Evolutionary conservation across 2,113 vertebrate species (phyloP).

Genomic region (Siphamia tubifer): DNA sequence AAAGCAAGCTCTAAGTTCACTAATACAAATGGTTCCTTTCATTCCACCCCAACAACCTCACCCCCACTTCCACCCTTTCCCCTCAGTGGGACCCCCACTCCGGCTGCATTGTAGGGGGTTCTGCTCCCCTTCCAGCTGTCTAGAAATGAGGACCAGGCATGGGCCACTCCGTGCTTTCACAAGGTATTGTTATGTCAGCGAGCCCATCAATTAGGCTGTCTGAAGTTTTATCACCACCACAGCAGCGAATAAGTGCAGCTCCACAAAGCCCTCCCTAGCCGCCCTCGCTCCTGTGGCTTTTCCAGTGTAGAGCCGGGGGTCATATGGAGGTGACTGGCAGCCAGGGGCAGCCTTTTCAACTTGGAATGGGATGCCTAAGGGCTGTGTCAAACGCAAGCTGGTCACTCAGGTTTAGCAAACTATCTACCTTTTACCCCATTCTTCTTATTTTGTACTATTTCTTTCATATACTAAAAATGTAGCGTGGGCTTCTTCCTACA

Average conservation of each 20-base stretch:
- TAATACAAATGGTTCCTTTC: constrained; percentile 78
- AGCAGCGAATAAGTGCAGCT: constrained; percentile 92
- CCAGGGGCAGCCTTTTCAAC: constrained; percentile 86
- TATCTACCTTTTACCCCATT: constrained; percentile 1
- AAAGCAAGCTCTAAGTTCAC: constrained; percentile 80
- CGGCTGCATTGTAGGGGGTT: constrained; percentile 80
- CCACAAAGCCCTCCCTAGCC: constrained; percentile 88
- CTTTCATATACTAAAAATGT: constrained; percentile 40
- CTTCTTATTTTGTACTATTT: neutral
- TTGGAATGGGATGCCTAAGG: constrained; percentile 76
- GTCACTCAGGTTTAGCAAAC: constrained; percentile 17
- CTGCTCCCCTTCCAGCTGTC: constrained; percentile 91
- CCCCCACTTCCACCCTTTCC: constrained; percentile 48
- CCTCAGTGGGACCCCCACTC: constrained; percentile 65
- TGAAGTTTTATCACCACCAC: constrained; percentile 99
- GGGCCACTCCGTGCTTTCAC: constrained; percentile 89
- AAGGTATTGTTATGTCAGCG: constrained; percentile 98
- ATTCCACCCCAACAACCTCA: constrained; percentile 45
- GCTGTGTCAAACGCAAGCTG: constrained; percentile 62
- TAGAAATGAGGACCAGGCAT: constrained; percentile 97
- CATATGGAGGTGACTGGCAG: constrained; percentile 93
- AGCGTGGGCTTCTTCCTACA: constrained; percentile 55
- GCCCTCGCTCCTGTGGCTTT: constrained; percentile 87
- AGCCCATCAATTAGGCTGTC: constrained; percentile 99
- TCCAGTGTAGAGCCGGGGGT: constrained; percentile 88